These are phyloP conservation scores for Bostrychus sinensis DNA, from an alignment of 2,113 vertebrate species.

Conservation along the genomic window DNA sequence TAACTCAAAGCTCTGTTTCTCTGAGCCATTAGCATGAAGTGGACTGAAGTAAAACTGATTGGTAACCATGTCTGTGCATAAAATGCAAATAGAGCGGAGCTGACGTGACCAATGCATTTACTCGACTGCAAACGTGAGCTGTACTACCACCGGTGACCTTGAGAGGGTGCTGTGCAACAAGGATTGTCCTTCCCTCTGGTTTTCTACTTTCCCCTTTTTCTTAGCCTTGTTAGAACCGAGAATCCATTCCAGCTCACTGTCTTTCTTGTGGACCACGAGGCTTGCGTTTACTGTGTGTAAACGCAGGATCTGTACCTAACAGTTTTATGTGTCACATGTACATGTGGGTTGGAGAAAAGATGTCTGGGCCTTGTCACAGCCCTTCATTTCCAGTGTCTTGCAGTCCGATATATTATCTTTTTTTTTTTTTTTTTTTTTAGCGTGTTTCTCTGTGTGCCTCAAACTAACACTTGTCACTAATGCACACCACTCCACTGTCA, in stretches of 20 bases:
- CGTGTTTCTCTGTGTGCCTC: conserved; percentile 68
- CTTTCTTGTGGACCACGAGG: conserved; percentile 49
- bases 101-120: neutral
- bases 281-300: conserved; percentile 54
- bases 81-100: neutral
- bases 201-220: conserved; percentile 37
- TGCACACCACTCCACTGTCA: conserved; percentile 64
- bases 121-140: conserved; percentile 37
- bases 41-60: too few relatives aligned
- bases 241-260: conserved; percentile 40
- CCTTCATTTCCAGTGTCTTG: conserved; percentile 43
- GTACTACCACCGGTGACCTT: conserved; percentile 55
- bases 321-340: conserved; percentile 45
- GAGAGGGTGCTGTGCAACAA: conserved; percentile 62
- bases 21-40: neutral
- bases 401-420: conserved; percentile 31
- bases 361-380: conserved; percentile 49
- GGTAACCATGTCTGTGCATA: neutral
- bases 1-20: neutral
- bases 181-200: conserved; percentile 21
- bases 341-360: conserved; percentile 71
- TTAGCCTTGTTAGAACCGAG: conserved; percentile 21
- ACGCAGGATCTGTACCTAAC: conserved; percentile 48
- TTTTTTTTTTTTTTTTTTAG: conserved; percentile 46
- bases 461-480: conserved; percentile 64